Conservation (phyloP, 1,140 invertebrate genomes). For the Listronotus oregonensis region DNA sequence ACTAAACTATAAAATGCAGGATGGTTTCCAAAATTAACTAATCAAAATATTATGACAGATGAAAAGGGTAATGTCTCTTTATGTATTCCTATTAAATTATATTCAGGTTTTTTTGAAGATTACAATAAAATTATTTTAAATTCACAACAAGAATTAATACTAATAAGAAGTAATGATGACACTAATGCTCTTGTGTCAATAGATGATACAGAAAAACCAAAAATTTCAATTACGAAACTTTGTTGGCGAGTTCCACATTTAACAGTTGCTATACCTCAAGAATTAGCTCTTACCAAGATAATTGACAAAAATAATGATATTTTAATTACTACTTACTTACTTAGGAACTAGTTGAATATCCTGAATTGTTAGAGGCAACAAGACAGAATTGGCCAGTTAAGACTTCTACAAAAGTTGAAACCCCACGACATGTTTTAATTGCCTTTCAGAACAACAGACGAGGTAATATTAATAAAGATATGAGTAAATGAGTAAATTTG, state of each 20-base stretch:
- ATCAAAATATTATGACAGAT: no score
- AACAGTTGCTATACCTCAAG: conserved; percentile 11
- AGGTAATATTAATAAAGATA: conserved; percentile 6
- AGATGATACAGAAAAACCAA: no score
- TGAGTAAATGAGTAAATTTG: conserved; percentile 8
- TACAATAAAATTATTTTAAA: no score
- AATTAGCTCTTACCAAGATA: conserved; percentile 28
- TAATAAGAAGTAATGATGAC: no score
- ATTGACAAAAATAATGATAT: conserved; percentile 29
- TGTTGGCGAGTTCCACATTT: conserved; percentile 35
- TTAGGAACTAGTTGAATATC: conserved; percentile 30
- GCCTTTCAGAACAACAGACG: conserved; percentile 21
- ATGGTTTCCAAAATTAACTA: no score
- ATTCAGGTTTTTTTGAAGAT: no score
- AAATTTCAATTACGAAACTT: conserved; percentile 13
- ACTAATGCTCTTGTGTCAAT: no score
- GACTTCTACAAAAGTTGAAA: conserved; percentile 31
- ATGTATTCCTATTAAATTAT: no score
- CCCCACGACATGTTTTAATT: conserved; percentile 18
- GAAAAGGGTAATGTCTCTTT: no score
- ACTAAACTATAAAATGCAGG: no score
- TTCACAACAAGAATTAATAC: no score
- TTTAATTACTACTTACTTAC: conserved; percentile 26
- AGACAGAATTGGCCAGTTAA: conserved; percentile 39
- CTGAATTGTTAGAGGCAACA: conserved; percentile 9